Base-by-base conservation (phyloP, 2,888 invertebrate species). In the Calliphora vomitoria region DNA sequence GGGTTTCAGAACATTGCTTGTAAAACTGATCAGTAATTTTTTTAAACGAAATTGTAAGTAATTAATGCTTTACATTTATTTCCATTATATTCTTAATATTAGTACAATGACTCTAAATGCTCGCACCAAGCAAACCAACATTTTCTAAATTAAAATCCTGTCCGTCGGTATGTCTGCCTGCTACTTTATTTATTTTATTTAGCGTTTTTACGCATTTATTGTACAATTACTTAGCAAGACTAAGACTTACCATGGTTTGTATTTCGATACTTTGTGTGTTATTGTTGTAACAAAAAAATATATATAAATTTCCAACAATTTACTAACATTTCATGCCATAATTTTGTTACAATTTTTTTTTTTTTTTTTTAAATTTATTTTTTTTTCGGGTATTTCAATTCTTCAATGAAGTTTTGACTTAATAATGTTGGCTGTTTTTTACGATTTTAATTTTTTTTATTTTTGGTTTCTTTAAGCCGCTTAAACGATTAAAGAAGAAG, bases 401-500 rank as follows among this genome's bases (percentile, higher is more conserved):
- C n/a, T 58, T 75, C 13, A 80, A 75, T 82, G 74, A 71, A 75
- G 69, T 62, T n/a, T n/a, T 79, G 31, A 47, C 25, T 68, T 47
- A 50, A 76, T 64, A 0, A 20, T 55, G 13, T 68, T 62, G 15
- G 1, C 18, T 66, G 38, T n/a, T 78, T 74, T 8, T 69, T 58
- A 41, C 38, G 38, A 44, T 60, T 74, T 50, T 41, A 1, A 25
- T 25, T 25, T 25, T 25, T 25, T 50, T 41, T 25, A 25, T 25
- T 25, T 25, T 25, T 25, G 25, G 25, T 81, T 13, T 84, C 76
- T 76, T 84, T 87, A 87, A 87, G 87, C 87, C 50, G 81, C 84
- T 87, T 87, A 87, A 87, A 80, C 68, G 84, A 87, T 87, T 87
- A 87, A 84, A 72, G 72, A 75, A 44, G 35, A 69, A 83, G n/a